Conservation (phyloP, 2,888 invertebrate genomes). For the Hyposoter didymator region DNA sequence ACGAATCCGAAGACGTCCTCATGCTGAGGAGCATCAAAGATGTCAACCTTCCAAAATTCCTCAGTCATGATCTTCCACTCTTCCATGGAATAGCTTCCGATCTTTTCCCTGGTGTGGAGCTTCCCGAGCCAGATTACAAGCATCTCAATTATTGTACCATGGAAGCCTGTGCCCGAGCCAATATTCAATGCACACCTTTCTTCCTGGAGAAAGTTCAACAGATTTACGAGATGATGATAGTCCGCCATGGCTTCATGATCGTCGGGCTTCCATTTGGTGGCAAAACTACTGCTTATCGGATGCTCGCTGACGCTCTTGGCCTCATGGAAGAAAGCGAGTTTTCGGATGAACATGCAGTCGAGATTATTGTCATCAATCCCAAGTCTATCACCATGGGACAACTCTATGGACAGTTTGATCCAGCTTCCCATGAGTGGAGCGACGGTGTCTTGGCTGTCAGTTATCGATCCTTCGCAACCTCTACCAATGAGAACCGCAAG, state of each 20-base stretch:
- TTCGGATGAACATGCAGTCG: slow-evolving; percentile 91
- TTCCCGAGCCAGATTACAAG: slow-evolving; percentile 93
- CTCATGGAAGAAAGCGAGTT: slow-evolving; percentile 90
- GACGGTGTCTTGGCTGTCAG: slow-evolving; percentile 95
- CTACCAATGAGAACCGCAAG: slow-evolving; percentile 89
- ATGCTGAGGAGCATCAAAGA: slow-evolving; percentile 96
- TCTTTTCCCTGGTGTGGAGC: slow-evolving; percentile 93
- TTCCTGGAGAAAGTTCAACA: slow-evolving; percentile 96
- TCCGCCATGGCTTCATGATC: slow-evolving; percentile 97
- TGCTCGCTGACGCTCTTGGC: slow-evolving; percentile 92
- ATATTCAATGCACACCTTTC: slow-evolving; percentile 93
- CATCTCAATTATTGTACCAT: slow-evolving; percentile 88
- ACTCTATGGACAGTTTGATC: slow-evolving; percentile 98
- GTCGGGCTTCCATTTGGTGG: slow-evolving; percentile 97
- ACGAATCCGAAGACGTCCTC: slow-evolving; percentile 94
- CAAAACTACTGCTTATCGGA: slow-evolving; percentile 94
- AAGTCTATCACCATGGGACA: slow-evolving; percentile 98
- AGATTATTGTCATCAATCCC: slow-evolving; percentile 95
- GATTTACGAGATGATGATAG: slow-evolving; percentile 97
- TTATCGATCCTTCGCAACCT: slow-evolving; percentile 92
- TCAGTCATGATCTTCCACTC: slow-evolving; percentile 94
- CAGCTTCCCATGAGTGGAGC: slow-evolving; percentile 97
- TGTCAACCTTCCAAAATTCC: slow-evolving; percentile 97
- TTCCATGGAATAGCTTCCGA: slow-evolving; percentile 97
- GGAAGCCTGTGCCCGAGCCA: slow-evolving; percentile 89